These are phyloP conservation scores for Petrocephalus zakoni DNA, from an alignment of 2,113 vertebrate species.

Conservation along the genomic window DNA sequence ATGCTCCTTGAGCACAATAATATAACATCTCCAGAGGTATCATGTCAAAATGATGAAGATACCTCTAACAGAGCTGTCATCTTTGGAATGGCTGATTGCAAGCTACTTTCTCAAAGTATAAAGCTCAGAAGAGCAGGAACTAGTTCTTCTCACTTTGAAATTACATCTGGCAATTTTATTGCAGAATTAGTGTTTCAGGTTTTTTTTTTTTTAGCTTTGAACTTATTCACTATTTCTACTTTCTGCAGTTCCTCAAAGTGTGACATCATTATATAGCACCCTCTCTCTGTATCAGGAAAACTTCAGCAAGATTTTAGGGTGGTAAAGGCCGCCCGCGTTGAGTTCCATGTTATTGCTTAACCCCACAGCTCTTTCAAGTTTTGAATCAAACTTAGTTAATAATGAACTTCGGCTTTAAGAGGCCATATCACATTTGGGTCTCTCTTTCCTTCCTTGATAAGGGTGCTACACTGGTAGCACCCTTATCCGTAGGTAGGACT, in stretches of 20 bases:
- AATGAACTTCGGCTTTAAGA: not conserved
- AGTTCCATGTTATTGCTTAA: not conserved
- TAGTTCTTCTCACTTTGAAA: not conserved
- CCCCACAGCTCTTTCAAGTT: not conserved
- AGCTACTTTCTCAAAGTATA: not conserved
- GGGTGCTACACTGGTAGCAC: too few species aligned
- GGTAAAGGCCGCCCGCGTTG: not conserved
- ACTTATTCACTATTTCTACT: not conserved
- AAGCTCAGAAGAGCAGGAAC: not conserved
- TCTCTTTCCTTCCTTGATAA: not conserved
- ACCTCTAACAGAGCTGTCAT: not conserved
- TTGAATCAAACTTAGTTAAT: not conserved
- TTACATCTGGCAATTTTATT: not conserved
- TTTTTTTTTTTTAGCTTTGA: not conserved
- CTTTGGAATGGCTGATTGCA: not conserved
- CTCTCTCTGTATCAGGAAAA: not conserved
- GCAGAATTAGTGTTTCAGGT: not conserved
- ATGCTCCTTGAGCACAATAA: not conserved
- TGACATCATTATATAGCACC: not conserved
- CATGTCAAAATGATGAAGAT: constrained; percentile 7
- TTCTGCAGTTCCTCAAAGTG: not conserved
- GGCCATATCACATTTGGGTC: not conserved
- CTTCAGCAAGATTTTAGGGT: not conserved
- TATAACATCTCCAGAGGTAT: not conserved
- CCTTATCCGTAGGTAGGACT: too few species aligned